phyloP scores from a whole-genome alignment of 2,888 invertebrate genomes.

The Dolomedes plantarius region DNA sequence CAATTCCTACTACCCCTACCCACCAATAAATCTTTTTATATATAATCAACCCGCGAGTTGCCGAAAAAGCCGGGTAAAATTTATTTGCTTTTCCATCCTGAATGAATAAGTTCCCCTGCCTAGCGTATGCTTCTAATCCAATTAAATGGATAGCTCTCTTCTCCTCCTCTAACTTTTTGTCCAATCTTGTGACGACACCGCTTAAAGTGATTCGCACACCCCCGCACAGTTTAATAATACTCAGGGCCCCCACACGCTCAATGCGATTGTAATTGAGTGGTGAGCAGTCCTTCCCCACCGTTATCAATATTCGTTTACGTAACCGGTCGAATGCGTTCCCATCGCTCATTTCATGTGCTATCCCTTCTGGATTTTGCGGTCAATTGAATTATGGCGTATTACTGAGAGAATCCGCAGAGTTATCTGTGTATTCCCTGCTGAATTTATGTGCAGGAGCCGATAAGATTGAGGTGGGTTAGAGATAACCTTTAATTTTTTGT shows the following conservation, averaged over 20 bases:
- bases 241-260: neutral
- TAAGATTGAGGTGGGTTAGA: too few species aligned
- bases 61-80: too few species aligned
- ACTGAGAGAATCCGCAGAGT: too few species aligned
- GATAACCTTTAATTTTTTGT: too few species aligned
- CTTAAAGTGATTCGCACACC: neutral
- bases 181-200: neutral
- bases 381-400: neutral
- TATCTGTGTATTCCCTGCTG: too few species aligned
- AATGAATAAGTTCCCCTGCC: neutral
- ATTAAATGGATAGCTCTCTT: neutral
- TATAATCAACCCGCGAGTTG: too few species aligned
- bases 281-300: constrained; percentile 17
- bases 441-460: too few species aligned
- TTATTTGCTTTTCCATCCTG: too few species aligned
- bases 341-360: constrained; percentile 7
- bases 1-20: too few species aligned
- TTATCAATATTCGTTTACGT: constrained; percentile 42
- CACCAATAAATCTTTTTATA: too few species aligned
- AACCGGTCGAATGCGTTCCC: neutral
- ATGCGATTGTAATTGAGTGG: constrained; percentile 55
- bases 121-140: constrained; percentile 3
- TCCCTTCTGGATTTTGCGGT: neutral
- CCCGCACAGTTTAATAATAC: constrained; percentile 13
- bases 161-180: neutral